Evolutionary conservation across 2,888 invertebrate genomes (phyloP), one percentile per base, ranked within the genome.

Genomic region (Ennomos quercinarius): DNA sequence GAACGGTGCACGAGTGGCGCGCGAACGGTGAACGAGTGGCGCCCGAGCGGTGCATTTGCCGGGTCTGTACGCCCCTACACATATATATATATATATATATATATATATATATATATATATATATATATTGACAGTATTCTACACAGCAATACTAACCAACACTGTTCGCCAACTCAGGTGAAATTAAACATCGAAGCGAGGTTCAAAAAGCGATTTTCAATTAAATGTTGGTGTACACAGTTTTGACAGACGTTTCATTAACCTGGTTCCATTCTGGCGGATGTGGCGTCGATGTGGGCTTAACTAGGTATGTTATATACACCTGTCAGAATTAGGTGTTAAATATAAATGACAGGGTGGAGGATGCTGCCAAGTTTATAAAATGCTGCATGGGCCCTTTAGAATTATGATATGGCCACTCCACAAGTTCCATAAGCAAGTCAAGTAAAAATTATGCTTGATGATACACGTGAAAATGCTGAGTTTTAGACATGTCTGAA

Each of bases 191-290:
- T 64, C 64, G 68, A 78, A 76, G 77, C 74, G 77, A 79, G 71
- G 74, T 76, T 81, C 80, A 76, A 83, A 84, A 83, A 84, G 81
- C 83, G 75, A 85, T 84, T 81, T 90, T 84, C 84, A 86, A 88
- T 89, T 89, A 86, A 88, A 89, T 81, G 84, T 83, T 73, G 70
- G 75, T 41, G 73, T 76, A 77, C 67, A 72, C 74, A 74, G 75
- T 83, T 85, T 85, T 89, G 89, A 91, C 84, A 85, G 91, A 89
- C 90, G 71, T 90, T 91, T 89, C 87, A 91, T 91, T 91, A 89
- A 87, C 90, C 89, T 77, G 83, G 76, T 87, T 87, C 74, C 78
- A 76, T 76, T 80, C 64, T 65, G 41, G 38, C 59, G 70, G 72
- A 59, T 46, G 50, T 52, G 43, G 43, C 42, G 39, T 40, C 43